Evolutionary conservation across 2,113 vertebrate species (phyloP).

Genomic region (Chiloscyllium plagiosum): DNA sequence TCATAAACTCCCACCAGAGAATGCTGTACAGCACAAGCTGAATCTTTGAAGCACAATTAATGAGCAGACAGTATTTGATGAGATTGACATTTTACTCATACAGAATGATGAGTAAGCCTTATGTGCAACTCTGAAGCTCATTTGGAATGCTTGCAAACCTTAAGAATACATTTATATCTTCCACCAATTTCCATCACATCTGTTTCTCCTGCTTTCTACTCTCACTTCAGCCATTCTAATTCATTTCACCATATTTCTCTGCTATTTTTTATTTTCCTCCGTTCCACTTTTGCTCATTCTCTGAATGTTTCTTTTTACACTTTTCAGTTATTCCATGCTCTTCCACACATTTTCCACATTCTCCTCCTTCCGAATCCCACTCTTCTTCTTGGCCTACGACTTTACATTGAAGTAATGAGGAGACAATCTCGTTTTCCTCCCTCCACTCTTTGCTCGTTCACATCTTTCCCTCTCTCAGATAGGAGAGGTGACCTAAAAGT

Average conservation of each 20-base stretch:
- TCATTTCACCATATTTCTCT: neutral
- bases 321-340: neutral
- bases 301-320: too few species aligned
- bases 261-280: neutral
- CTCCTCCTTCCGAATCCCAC: neutral
- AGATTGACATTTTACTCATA: neutral
- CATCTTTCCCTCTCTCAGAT: neutral
- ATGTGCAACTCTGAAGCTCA: neutral
- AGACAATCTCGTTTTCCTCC: neutral
- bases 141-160: neutral
- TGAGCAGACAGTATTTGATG: neutral
- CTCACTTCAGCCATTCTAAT: neutral
- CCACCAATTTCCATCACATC: neutral
- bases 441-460: neutral
- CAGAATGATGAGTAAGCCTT: neutral
- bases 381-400: neutral
- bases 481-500: neutral
- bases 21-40: neutral
- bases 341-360: neutral
- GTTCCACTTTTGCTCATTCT: neutral
- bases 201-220: neutral
- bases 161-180: neutral
- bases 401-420: neutral
- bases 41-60: neutral
- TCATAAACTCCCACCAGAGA: neutral